These are phyloP conservation scores for Aethina tumida DNA, from an alignment of 1,140 invertebrate genomes.

Conservation along the genomic window DNA sequence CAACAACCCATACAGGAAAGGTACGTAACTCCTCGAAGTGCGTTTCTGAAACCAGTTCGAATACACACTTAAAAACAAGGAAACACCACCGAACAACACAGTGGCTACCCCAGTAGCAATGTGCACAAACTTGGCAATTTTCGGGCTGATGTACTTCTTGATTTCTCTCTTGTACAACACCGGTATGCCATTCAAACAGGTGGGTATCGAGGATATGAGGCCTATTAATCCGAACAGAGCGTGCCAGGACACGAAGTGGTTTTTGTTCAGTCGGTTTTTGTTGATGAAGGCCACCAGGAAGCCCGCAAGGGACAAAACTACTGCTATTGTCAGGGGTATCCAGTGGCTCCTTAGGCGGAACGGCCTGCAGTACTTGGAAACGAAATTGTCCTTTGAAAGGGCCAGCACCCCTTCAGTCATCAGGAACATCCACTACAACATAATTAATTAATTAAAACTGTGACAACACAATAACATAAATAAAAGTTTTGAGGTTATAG, in stretches of 20 bases:
- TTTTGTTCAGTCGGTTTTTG: slow-evolving; percentile 22
- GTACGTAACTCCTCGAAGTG: slow-evolving; percentile 13
- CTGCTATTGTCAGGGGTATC: slow-evolving; percentile 13
- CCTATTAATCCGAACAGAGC: slow-evolving; percentile 22
- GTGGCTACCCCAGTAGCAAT: slow-evolving; percentile 16
- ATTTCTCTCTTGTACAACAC: slow-evolving; percentile 22
- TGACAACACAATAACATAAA: too few species aligned
- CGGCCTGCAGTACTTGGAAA: slow-evolving; percentile 13
- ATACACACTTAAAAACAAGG: slow-evolving; percentile 25
- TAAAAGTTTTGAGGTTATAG: too few species aligned
- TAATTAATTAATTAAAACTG: too few species aligned
- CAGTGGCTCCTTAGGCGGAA: slow-evolving; percentile 18
- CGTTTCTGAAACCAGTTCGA: slow-evolving; percentile 24
- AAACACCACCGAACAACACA: slow-evolving; percentile 24
- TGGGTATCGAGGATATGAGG: slow-evolving; percentile 15
- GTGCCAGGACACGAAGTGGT: slow-evolving; percentile 25
- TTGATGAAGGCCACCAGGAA: slow-evolving; percentile 21
- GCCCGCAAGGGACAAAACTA: slow-evolving; percentile 14
- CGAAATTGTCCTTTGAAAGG: slow-evolving; percentile 21
- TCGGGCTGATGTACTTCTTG: slow-evolving; percentile 15
- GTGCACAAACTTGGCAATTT: slow-evolving; percentile 22
- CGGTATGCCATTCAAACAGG: slow-evolving; percentile 17
- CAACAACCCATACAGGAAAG: slow-evolving; percentile 19
- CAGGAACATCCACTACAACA: slow-evolving; percentile 26
- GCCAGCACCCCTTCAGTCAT: slow-evolving; percentile 26